Conservation (phyloP, 2,797 vertebrate species). For the Halcyon chelicuti region DNA sequence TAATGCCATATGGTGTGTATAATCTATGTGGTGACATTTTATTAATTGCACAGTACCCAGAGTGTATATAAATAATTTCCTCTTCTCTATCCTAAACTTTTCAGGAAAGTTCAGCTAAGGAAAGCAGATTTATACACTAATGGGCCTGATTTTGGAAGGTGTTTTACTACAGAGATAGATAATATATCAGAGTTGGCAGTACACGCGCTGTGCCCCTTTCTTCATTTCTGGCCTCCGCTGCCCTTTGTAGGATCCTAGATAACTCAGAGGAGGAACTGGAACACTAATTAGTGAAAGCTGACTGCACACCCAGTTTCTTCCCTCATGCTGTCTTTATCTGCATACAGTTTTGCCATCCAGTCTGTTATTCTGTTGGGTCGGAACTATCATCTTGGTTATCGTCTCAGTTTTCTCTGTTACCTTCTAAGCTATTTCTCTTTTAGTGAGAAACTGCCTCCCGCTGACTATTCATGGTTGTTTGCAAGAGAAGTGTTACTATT, state of each 20-base stretch:
- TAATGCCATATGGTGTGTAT: neutral
- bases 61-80: neutral
- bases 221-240: neutral
- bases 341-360: neutral
- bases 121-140: neutral
- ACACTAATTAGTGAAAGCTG: constrained; percentile 7
- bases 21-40: neutral
- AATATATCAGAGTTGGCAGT: neutral
- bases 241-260: neutral
- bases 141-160: neutral
- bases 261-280: neutral
- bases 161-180: neutral
- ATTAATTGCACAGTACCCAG: neutral
- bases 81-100: neutral
- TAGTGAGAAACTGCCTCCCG: neutral
- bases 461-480: neutral
- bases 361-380: neutral
- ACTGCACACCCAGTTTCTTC: neutral
- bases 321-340: neutral
- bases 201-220: neutral
- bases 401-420: neutral
- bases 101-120: neutral
- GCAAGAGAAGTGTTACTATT: neutral
- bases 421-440: neutral
- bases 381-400: neutral